These are phyloP conservation scores for Idaea straminata DNA, from an alignment of 2,888 invertebrate species.

Conservation along the genomic window DNA sequence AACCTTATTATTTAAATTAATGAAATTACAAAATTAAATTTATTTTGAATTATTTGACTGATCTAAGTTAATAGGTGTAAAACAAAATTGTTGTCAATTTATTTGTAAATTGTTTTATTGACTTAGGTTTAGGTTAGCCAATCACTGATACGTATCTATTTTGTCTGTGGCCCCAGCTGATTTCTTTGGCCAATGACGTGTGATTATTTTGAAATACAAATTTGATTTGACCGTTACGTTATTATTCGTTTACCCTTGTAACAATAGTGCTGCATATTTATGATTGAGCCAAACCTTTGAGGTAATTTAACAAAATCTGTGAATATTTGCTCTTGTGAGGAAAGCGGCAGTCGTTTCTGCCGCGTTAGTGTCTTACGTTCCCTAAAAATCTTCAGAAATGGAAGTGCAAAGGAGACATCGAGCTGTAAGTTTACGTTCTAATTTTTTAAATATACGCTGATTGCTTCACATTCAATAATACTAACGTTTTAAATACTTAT, in stretches of 20 bases:
- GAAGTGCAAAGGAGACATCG: conserved; percentile 60
- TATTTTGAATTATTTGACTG: conserved; percentile 9
- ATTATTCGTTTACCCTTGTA: neutral
- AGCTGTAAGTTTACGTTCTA: conserved; percentile 43
- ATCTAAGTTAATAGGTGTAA: neutral
- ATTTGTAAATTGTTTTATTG: neutral
- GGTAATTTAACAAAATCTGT: conserved; percentile 4
- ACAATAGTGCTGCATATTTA: neutral
- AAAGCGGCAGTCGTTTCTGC: conserved; percentile 15
- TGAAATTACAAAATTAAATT: neutral
- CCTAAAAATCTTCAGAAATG: conserved; percentile 36
- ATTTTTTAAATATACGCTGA: neutral
- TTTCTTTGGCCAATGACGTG: neutral
- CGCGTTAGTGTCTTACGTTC: conserved; percentile 8
- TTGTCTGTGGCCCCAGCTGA: neutral
- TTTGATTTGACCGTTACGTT: neutral
- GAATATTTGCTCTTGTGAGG: neutral
- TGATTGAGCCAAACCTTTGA: conserved; percentile 4
- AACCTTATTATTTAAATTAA: neutral
- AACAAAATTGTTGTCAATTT: conserved; percentile 1
- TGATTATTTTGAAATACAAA: neutral
- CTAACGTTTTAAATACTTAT: neutral
- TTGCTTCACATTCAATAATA: neutral
- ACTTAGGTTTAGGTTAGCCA: neutral
- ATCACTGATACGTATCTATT: neutral